These are phyloP conservation scores for Epiblema foenella DNA, from an alignment of 2,888 invertebrate genomes.

Conservation along the genomic window DNA sequence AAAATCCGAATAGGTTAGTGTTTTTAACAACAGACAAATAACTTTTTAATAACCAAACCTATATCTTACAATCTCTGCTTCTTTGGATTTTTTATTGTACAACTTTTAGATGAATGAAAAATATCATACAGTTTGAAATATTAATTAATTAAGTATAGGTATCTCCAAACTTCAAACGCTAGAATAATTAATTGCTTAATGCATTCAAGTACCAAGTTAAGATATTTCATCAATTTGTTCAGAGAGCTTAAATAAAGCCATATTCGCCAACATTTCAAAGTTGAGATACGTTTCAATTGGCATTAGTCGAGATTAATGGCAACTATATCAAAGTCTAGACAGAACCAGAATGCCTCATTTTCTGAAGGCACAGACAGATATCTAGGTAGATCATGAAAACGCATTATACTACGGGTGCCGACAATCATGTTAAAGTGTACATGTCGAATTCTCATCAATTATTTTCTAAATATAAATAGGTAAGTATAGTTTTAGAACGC, in stretches of 20 bases:
- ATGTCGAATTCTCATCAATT: background rate
- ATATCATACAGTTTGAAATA: too few species aligned
- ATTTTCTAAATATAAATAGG: background rate
- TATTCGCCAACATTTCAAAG: constrained; percentile 2
- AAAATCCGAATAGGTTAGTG: too few species aligned
- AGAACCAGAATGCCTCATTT: constrained; percentile 49
- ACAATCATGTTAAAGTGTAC: background rate
- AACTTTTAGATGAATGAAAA: too few species aligned
- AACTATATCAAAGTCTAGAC: constrained; percentile 37
- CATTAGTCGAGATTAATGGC: constrained; percentile 25
- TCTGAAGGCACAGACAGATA: constrained; percentile 16
- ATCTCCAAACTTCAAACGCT: background rate
- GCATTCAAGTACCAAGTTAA: constrained; percentile 6
- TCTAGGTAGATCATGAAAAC: background rate
- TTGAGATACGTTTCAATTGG: constrained; percentile 12
- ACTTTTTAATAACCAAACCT: too few species aligned
- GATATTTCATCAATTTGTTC: background rate
- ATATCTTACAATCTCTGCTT: too few species aligned
- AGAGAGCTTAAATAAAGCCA: background rate
- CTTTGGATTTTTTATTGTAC: too few species aligned
- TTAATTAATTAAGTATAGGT: too few species aligned
- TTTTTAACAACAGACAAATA: too few species aligned
- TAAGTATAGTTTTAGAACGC: too few species aligned
- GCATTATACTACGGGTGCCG: background rate
- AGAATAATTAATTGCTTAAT: background rate